Evolutionary conservation across 2,797 vertebrate genomes (phyloP).

Genomic region (Spondyliosoma cantharus): DNA sequence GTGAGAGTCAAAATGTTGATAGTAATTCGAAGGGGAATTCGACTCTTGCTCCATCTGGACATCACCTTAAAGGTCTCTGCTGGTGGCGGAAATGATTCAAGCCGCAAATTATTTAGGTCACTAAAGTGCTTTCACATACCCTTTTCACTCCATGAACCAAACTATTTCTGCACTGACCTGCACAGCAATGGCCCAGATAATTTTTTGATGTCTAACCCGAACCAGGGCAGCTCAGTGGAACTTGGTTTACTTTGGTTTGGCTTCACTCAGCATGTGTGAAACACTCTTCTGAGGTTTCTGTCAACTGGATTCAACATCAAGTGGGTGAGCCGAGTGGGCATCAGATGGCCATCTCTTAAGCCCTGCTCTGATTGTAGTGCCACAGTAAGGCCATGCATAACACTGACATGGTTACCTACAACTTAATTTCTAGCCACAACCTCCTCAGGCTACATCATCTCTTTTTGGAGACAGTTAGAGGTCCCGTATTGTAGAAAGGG

Average conservation of each 20-base stretch:
- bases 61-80: conserved; percentile 47
- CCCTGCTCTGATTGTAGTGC: conserved; percentile 45
- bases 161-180: conserved; percentile 67
- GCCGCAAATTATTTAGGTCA: conserved; percentile 63
- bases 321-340: conserved; percentile 64
- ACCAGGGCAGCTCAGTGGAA: conserved; percentile 67
- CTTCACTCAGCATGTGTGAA: conserved; percentile 78
- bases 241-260: conserved; percentile 67
- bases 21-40: conserved; percentile 47
- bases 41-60: conserved; percentile 32
- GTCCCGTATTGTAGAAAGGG: too few relatives aligned
- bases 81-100: conserved; percentile 37
- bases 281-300: conserved; percentile 67
- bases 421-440: conserved; percentile 27
- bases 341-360: conserved; percentile 53
- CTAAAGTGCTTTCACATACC: conserved; percentile 53
- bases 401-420: conserved; percentile 71
- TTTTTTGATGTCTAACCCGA: conserved; percentile 70
- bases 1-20: conserved; percentile 49
- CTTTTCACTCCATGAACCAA: conserved; percentile 57
- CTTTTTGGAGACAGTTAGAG: background rate
- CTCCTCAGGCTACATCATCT: background rate
- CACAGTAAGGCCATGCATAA: conserved; percentile 51
- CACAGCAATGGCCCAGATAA: conserved; percentile 67
- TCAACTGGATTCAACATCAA: conserved; percentile 74